phyloP scores from a whole-genome alignment of 2,797 vertebrate genomes.

The Gallirallus australis region DNA sequence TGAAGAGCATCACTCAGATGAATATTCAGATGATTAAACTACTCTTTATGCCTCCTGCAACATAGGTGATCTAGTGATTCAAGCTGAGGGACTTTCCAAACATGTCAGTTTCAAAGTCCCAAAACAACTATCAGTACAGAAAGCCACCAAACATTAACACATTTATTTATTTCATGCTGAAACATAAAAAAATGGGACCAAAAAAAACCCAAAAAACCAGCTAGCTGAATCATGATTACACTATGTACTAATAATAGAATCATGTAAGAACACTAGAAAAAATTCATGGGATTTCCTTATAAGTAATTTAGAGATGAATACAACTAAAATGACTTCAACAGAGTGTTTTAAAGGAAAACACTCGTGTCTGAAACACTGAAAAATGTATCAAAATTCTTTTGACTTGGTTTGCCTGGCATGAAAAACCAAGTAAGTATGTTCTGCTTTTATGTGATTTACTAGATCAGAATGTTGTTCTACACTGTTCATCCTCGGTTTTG shows the following conservation, averaged over 20 bases:
- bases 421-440: neutral
- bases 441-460: neutral
- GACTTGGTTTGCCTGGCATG: neutral
- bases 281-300: neutral
- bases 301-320: neutral
- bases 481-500: neutral
- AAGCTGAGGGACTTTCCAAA: neutral
- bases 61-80: neutral
- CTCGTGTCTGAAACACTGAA: neutral
- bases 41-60: neutral
- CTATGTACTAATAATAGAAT: neutral
- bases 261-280: neutral
- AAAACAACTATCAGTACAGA: neutral
- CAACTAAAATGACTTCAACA: neutral
- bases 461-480: neutral
- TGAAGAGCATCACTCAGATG: neutral
- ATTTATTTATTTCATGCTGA: neutral
- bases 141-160: neutral
- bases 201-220: rapidly evolving
- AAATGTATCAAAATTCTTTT: neutral
- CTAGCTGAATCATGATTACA: neutral
- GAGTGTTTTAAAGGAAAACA: neutral
- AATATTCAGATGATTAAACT: neutral
- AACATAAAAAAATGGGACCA: neutral
- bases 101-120: neutral